phyloP scores from a whole-genome alignment of 1,140 invertebrate genomes.

The Brachionus rotundiformis region DNA sequence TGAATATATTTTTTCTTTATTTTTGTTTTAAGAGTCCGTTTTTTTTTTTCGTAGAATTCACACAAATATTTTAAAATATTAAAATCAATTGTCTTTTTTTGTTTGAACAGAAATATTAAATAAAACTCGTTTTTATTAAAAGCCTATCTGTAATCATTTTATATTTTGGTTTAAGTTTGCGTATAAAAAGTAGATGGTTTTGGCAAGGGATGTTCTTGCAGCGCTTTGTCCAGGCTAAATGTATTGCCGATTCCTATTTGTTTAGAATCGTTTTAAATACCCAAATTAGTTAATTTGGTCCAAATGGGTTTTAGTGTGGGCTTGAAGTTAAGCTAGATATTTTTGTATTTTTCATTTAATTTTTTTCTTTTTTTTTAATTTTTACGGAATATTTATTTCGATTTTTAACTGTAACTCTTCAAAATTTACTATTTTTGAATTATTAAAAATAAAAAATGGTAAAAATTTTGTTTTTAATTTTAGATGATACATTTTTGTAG shows the following conservation, averaged over 20 bases:
- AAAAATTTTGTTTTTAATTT: neutral
- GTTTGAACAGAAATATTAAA: constrained; percentile 44
- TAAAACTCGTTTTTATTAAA: constrained; percentile 46
- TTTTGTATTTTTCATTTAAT: neutral
- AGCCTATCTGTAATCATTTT: neutral
- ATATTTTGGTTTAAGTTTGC: neutral
- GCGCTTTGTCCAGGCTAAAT: neutral
- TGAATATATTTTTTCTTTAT: constrained; percentile 31
- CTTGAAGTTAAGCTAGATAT: neutral
- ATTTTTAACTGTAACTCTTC: constrained; percentile 19
- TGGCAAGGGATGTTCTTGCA: neutral
- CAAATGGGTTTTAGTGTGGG: neutral
- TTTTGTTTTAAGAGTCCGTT: constrained; percentile 48
- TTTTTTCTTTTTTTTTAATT: neutral
- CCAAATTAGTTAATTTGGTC: neutral
- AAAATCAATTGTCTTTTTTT: constrained; percentile 39
- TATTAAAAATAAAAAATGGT: neutral
- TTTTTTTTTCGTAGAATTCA: constrained; percentile 28
- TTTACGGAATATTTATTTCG: neutral
- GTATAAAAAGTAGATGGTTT: neutral
- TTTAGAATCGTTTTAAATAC: neutral
- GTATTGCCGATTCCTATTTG: constrained; percentile 1
- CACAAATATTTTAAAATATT: constrained; percentile 13
- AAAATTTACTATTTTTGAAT: neutral
- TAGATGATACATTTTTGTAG: too few relatives aligned